A percentile compares a stretch with the other conserved stretches of the same genome.
Conservation (phyloP, 1,140 invertebrate genomes). For the Calosoma granatense region DNA sequence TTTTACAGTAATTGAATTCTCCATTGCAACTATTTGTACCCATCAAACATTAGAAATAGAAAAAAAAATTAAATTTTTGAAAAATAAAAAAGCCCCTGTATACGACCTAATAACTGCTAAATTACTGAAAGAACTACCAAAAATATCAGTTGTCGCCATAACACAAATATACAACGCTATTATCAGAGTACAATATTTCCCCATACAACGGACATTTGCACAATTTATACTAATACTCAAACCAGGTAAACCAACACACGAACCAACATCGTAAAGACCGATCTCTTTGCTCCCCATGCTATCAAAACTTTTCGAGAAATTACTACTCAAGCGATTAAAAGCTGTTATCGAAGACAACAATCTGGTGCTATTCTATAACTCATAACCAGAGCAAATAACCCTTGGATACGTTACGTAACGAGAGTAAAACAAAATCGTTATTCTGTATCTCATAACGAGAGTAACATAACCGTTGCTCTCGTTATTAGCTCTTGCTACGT, state of each 20-base stretch:
- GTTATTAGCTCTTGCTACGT: too few relatives aligned
- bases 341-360: slow-evolving; percentile 2
- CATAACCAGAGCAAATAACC: too few relatives aligned
- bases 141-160: slow-evolving; percentile 15
- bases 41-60: slow-evolving; percentile 2
- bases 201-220: slow-evolving; percentile 16
- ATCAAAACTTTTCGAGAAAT: slow-evolving; percentile 19
- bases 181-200: slow-evolving; percentile 7
- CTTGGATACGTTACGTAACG: too few relatives aligned
- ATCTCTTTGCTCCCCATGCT: slow-evolving; percentile 19
- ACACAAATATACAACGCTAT: slow-evolving; percentile 13
- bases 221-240: slow-evolving; percentile 20
- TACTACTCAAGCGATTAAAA: slow-evolving; percentile 17
- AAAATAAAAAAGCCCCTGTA: slow-evolving; percentile 17
- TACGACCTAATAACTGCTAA: slow-evolving; percentile 18
- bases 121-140: slow-evolving; percentile 18
- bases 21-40: background rate
- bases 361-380: too few relatives aligned
- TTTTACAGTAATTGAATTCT: background rate
- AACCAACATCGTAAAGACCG: slow-evolving; percentile 15
- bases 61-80: slow-evolving; percentile 6
- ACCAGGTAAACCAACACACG: slow-evolving; percentile 17
- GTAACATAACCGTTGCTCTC: too few relatives aligned
- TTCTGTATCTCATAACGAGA: too few relatives aligned
- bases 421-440: too few relatives aligned